These are phyloP conservation scores for Perizoma affinitatum DNA, from an alignment of 2,888 invertebrate genomes.

Conservation along the genomic window DNA sequence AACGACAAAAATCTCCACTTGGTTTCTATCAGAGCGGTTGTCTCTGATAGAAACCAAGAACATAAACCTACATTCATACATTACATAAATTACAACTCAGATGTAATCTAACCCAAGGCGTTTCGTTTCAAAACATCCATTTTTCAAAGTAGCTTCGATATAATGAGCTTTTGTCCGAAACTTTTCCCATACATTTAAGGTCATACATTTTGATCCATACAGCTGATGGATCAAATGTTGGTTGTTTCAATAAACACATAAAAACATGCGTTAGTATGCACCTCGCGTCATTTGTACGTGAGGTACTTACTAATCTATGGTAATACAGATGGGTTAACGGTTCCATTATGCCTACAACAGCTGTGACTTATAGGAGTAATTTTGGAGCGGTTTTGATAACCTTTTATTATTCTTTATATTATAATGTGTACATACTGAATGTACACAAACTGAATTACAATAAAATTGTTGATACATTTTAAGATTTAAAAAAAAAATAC, in stretches of 20 bases:
- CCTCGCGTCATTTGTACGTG: conserved; percentile 67
- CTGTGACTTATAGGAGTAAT: conserved; percentile 38
- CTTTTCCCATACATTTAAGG: conserved; percentile 45
- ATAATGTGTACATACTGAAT: conserved; percentile 7
- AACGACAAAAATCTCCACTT: background rate
- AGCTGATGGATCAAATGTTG: conserved; percentile 68
- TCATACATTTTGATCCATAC: conserved; percentile 62
- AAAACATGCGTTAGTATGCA: conserved; percentile 73
- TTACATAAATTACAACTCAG: conserved; percentile 21
- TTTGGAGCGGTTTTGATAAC: conserved; percentile 40
- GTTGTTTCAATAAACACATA: conserved; percentile 80
- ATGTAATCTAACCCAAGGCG: conserved; percentile 29
- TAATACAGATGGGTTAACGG: conserved; percentile 53
- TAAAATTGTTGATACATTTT: no score
- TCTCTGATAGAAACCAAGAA: no score
- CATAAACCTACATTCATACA: conserved; percentile 24
- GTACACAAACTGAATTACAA: no score
- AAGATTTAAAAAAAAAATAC: no score
- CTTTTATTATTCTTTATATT: conserved; percentile 29
- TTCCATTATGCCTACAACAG: conserved; percentile 54
- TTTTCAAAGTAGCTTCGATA: conserved; percentile 39
- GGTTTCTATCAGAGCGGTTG: conserved; percentile 9
- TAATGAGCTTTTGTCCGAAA: conserved; percentile 42
- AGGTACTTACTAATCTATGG: conserved; percentile 59
- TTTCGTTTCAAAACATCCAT: conserved; percentile 37